Conservation (phyloP, 2,797 vertebrate genomes). For the Nasua narica region DNA sequence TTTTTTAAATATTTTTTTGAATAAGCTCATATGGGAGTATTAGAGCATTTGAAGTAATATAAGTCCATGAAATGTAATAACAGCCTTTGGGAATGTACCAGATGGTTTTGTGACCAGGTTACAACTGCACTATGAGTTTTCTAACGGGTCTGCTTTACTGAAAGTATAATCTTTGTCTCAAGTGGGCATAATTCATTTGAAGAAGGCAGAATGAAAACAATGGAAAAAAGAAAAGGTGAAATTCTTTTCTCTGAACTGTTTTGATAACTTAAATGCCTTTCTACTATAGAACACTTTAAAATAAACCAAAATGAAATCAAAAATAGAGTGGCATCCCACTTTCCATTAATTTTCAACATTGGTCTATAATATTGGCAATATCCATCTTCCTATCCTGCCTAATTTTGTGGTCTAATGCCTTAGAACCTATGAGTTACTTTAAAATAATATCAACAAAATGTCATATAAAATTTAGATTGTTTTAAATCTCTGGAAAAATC, state of each 20-base stretch:
- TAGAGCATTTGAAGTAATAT: conserved; percentile 55
- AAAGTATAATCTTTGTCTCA: conserved; percentile 60
- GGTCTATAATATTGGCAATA: neutral
- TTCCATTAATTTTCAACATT: conserved; percentile 45
- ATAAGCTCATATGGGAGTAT: conserved; percentile 52
- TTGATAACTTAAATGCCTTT: conserved; percentile 54
- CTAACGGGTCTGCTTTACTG: conserved; percentile 54
- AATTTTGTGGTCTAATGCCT: neutral
- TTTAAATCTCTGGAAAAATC: neutral
- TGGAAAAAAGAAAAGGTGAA: conserved; percentile 50
- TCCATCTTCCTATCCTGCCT: neutral
- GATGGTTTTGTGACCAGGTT: conserved; percentile 71
- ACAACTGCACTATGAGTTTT: conserved; percentile 58
- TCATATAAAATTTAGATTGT: conserved; percentile 16
- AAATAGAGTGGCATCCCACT: neutral
- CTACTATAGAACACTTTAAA: neutral
- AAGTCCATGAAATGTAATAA: conserved; percentile 62
- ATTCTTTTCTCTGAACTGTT: conserved; percentile 43
- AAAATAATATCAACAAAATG: neutral
- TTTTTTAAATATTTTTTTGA: conserved; percentile 6
- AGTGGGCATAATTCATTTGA: conserved; percentile 65
- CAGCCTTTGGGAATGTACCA: conserved; percentile 62
- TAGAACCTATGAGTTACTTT: neutral
- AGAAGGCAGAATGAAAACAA: conserved; percentile 37
- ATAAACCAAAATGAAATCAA: neutral